phyloP scores from a whole-genome alignment of 2,888 invertebrate genomes.

The Diarsia brunnea region DNA sequence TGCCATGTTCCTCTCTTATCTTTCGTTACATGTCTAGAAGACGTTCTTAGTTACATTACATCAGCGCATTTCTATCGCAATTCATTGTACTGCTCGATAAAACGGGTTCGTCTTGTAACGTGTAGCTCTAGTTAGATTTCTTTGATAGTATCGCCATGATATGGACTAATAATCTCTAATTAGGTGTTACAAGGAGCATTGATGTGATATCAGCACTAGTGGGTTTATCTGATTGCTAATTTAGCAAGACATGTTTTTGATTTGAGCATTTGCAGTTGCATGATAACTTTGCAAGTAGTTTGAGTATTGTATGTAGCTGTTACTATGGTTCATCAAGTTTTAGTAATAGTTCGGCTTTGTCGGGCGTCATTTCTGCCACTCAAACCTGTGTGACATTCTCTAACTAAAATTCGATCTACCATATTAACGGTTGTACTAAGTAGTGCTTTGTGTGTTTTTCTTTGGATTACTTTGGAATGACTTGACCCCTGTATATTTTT shows the following conservation, averaged over 20 bases:
- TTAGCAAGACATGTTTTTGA: neutral
- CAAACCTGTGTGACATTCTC: neutral
- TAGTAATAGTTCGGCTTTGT: neutral
- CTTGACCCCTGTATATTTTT: slow-evolving; percentile 52
- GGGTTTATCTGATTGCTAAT: slow-evolving; percentile 13
- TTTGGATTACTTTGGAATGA: slow-evolving; percentile 53
- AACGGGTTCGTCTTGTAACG: slow-evolving; percentile 35
- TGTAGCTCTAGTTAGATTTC: slow-evolving; percentile 35
- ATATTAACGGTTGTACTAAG: neutral
- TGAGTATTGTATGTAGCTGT: neutral
- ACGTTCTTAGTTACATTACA: slow-evolving; percentile 58
- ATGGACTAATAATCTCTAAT: slow-evolving; percentile 52
- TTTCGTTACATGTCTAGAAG: slow-evolving; percentile 48
- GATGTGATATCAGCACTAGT: slow-evolving; percentile 12
- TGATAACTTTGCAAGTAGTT: slow-evolving; percentile 16
- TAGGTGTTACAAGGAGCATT: slow-evolving; percentile 30
- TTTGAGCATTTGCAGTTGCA: slow-evolving; percentile 12
- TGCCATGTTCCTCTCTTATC: slow-evolving; percentile 45
- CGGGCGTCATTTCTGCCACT: neutral
- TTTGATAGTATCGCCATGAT: slow-evolving; percentile 48
- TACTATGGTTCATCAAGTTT: slow-evolving; percentile 9
- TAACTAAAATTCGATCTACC: slow-evolving; percentile 8
- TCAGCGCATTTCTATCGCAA: slow-evolving; percentile 51
- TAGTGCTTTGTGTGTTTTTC: slow-evolving; percentile 34
- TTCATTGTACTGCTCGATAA: slow-evolving; percentile 53